Evolutionary conservation across 2,888 invertebrate genomes (phyloP).

Genomic region (Pristionchus entomophagus): DNA sequence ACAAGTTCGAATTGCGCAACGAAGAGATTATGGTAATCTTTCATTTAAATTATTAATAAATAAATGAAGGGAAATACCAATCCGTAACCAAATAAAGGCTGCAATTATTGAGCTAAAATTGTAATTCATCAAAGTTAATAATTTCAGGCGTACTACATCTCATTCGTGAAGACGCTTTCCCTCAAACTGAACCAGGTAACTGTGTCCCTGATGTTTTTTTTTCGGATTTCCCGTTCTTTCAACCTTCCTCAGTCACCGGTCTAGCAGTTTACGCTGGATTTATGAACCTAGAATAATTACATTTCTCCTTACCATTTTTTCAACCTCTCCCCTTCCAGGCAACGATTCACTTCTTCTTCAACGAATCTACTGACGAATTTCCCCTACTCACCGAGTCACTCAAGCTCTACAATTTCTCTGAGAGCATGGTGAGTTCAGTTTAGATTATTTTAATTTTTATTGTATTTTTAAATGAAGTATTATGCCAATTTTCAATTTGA

Average conservation of each 20-base stretch:
- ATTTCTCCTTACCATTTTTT: too few species aligned
- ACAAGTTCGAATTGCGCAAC: conserved; percentile 99
- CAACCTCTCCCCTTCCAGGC: too few species aligned
- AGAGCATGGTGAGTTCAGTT: conserved; percentile 89
- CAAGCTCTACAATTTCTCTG: conserved; percentile 98
- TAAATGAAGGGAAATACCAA: too few species aligned
- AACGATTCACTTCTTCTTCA: conserved; percentile 94
- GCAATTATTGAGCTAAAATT: too few species aligned
- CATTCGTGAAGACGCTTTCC: conserved; percentile 97
- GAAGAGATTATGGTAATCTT: conserved; percentile 83
- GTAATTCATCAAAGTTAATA: too few species aligned
- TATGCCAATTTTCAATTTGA: conserved; percentile 93
- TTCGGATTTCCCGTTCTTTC: too few species aligned
- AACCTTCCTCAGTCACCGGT: too few species aligned
- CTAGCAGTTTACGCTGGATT: too few species aligned
- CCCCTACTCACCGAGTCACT: conserved; percentile 98
- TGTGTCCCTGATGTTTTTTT: too few species aligned
- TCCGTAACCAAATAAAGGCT: too few species aligned
- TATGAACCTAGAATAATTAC: too few species aligned
- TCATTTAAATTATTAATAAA: too few species aligned
- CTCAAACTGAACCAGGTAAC: conserved; percentile 96
- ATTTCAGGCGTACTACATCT: conserved; percentile 97
- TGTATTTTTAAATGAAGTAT: neutral
- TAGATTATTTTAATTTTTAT: neutral
- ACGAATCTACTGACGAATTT: conserved; percentile 96